phyloP scores from a whole-genome alignment of 2,797 vertebrate genomes.

The Echeneis naucrates region DNA sequence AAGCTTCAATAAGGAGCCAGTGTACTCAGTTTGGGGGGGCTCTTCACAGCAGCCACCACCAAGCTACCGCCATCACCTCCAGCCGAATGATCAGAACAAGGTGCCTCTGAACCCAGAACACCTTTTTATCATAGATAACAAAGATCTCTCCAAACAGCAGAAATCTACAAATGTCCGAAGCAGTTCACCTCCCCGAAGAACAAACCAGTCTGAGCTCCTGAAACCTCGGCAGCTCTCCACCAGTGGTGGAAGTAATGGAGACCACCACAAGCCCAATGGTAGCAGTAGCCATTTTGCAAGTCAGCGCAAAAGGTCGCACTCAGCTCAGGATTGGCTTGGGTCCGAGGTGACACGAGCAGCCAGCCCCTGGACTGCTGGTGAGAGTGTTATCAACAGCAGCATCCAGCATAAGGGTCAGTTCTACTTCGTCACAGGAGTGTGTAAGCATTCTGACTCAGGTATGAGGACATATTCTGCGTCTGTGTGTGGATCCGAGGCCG shows the following conservation, averaged over 20 bases:
- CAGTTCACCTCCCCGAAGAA: constrained; percentile 68
- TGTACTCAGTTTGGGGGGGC: constrained; percentile 60
- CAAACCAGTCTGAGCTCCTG: constrained; percentile 76
- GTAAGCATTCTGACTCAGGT: constrained; percentile 66
- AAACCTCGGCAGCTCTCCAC: constrained; percentile 52
- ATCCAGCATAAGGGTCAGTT: constrained; percentile 86
- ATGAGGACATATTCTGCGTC: constrained; percentile 61
- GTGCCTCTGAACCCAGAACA: constrained; percentile 59
- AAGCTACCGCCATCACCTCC: constrained; percentile 60
- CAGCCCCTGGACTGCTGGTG: constrained; percentile 66
- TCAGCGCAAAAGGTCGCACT: constrained; percentile 67
- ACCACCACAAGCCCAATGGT: constrained; percentile 37
- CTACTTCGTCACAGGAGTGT: constrained; percentile 85
- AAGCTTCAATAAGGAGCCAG: constrained; percentile 51
- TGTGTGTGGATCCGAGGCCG: constrained; percentile 64
- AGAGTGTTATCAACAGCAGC: constrained; percentile 79
- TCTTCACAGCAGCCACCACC: constrained; percentile 42
- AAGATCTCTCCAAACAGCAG: constrained; percentile 60
- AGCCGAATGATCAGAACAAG: constrained; percentile 51
- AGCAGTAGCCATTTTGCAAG: constrained; percentile 59
- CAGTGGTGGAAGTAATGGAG: constrained; percentile 47
- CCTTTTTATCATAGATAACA: constrained; percentile 55
- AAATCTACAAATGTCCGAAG: constrained; percentile 63
- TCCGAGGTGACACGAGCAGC: constrained; percentile 50
- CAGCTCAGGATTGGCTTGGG: constrained; percentile 59